Evolutionary conservation across 2,797 vertebrate genomes (phyloP), one percentile per base, ranked within the genome.

Genomic region (Hylomyscus alleni): DNA sequence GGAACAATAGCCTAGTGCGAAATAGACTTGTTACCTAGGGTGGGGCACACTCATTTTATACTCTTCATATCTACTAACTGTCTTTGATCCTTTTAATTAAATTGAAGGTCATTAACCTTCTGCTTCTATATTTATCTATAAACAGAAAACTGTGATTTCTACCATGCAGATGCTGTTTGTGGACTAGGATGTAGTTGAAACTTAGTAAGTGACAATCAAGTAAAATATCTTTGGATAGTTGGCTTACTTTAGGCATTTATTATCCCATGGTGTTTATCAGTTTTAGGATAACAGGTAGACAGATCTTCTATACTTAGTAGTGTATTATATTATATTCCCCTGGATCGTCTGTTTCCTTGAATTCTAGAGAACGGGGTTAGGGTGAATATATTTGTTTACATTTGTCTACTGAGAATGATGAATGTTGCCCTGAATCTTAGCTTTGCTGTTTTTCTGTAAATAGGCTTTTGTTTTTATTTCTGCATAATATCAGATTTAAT

Each of bases 391-490:
- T 78, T 91, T 93, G 44, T 86, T 90, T 44, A 12, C 22, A 93
- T 94, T 91, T 94, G 6, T 88, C 65, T 84, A 31, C 58, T 89
- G 65, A 22, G 26, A 75, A 69, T 37, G n/a, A 85, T 65, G 73
- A 90, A 31, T 56, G n/a, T 91, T 90, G n/a, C 24, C 8, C 7
- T 94, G 54, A 82, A 5, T 84, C 26, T 91, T 17, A 81, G 5
- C 40, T 96, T 96, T 92, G 26, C 88, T 37, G 62, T 95, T 97
- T 93, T 90, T 44, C 34, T 93, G 6, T 77, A 90, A 75, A 73
- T 94, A 88, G 31, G 24, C 89, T 93, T 97, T 93, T 69, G 19
- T 85, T 69, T 96, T 90, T 90, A 17, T 60, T 26, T 62, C 15
- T 83, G 62, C 75, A 20, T 37, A 90, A 29, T 85, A 92, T 62